Conservation (phyloP, 2,113 vertebrate genomes). For the Hassar affinis region DNA sequence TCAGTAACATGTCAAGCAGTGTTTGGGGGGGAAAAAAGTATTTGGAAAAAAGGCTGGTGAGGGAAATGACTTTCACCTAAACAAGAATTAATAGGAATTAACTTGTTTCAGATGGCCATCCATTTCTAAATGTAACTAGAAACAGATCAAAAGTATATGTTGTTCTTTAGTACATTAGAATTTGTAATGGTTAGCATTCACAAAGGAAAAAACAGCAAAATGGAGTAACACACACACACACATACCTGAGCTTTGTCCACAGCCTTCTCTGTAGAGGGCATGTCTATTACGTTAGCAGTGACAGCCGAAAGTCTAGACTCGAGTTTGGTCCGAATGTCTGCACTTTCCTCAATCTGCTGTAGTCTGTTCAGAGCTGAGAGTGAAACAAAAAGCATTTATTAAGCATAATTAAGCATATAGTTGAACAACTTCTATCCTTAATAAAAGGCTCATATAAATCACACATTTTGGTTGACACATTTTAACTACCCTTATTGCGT, state of each 20-base stretch:
- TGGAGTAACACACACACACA: conserved; percentile 11
- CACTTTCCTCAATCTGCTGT: neutral
- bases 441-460: too few relatives aligned
- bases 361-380: conserved; percentile 27
- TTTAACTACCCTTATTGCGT: too few relatives aligned
- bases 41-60: too few relatives aligned
- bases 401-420: too few relatives aligned
- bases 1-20: too few relatives aligned
- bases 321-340: neutral
- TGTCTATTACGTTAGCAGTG: neutral
- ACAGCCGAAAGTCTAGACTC: conserved; percentile 18
- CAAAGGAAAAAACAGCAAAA: neutral
- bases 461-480: too few relatives aligned
- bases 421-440: too few relatives aligned
- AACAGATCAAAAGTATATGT: neutral
- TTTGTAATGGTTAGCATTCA: neutral
- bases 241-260: conserved; percentile 34
- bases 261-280: neutral
- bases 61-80: too few relatives aligned
- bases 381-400: neutral
- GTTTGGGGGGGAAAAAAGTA: too few relatives aligned
- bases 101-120: neutral
- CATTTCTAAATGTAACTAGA: neutral
- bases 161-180: neutral
- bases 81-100: too few relatives aligned